Evolutionary conservation across 2,797 vertebrate genomes (phyloP), one percentile per base, ranked within the genome.

Genomic region (Chelmon rostratus): DNA sequence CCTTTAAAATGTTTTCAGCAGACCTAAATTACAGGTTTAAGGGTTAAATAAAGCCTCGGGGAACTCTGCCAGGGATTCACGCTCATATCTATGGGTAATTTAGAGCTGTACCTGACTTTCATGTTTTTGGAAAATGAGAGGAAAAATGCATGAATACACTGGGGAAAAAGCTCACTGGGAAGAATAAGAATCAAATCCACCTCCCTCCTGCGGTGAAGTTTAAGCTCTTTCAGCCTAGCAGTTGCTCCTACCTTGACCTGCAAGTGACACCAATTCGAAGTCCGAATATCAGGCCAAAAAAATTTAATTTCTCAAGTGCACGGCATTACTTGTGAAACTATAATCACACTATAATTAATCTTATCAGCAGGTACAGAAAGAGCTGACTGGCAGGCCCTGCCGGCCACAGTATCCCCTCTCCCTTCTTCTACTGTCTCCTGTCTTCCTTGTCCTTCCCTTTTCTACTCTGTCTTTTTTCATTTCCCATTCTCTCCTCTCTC

Each of bases 321-420:
- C 52, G 38, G 42, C 59, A 37, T 80, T 78, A 66, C 75, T 42
- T 59, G 8, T 28, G 25, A 61, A 54, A 49, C 63, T 70, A 76
- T 64, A 80, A 73, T 86, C 73, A 42, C 25, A 62, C 62, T 81
- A n/a, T n/a, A 69, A 79, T 87, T 81, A 79, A 49, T 56, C 11
- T 87, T 82, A 86, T 88, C 82, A 83, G 62, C 52, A 49, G 59
- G 35, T 58, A 69, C 76, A 84, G 68, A 71, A 66, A 78, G 76
- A 76, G 61, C 10, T 74, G 85, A 83, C 64, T 65, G 28, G 67
- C 74, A 79, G 69, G 50, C 31, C 47, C 12, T 9, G 37, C 23
- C 47, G 49, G 47, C 37, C 47, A 58, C 47, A 80, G 46, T 23
- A 69, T 78, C 78, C 79, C 37, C 13, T 50, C 33, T 64, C 46